phyloP scores from a whole-genome alignment of 2,888 invertebrate species.

The Stenodera caucasica region DNA sequence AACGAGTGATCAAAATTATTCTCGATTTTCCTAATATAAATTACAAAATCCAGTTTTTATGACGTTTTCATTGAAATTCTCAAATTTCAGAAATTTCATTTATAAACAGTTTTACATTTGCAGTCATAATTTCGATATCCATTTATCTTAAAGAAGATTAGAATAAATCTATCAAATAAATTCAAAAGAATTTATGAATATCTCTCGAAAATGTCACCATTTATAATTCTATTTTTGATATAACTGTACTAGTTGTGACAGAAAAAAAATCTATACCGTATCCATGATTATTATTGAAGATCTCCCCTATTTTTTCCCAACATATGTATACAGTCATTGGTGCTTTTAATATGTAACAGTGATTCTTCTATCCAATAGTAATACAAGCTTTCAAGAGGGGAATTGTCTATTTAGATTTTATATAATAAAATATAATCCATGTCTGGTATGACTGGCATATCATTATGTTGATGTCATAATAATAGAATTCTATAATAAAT shows the following conservation, averaged over 20 bases:
- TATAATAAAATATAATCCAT: constrained; percentile 31
- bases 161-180: neutral
- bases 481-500: constrained; percentile 19
- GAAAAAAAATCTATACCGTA: neutral
- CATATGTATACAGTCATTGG: constrained; percentile 14
- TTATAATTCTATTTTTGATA: neutral
- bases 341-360: constrained; percentile 14
- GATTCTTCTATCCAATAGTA: constrained; percentile 33
- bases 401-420: constrained; percentile 28
- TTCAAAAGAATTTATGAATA: neutral
- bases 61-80: too few species aligned
- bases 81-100: too few species aligned
- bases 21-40: too few species aligned
- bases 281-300: constrained; percentile 7
- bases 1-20: too few species aligned
- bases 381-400: constrained; percentile 38
- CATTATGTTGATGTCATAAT: constrained; percentile 43
- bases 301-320: constrained; percentile 2
- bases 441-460: constrained; percentile 33
- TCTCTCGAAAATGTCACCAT: neutral
- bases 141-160: too few species aligned
- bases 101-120: too few species aligned
- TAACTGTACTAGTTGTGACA: constrained; percentile 6
- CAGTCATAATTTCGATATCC: too few species aligned
- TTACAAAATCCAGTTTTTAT: too few species aligned